Evolutionary conservation across 2,113 vertebrate species (phyloP), one percentile per base, ranked within the genome.

Genomic region (Passerina amoena): DNA sequence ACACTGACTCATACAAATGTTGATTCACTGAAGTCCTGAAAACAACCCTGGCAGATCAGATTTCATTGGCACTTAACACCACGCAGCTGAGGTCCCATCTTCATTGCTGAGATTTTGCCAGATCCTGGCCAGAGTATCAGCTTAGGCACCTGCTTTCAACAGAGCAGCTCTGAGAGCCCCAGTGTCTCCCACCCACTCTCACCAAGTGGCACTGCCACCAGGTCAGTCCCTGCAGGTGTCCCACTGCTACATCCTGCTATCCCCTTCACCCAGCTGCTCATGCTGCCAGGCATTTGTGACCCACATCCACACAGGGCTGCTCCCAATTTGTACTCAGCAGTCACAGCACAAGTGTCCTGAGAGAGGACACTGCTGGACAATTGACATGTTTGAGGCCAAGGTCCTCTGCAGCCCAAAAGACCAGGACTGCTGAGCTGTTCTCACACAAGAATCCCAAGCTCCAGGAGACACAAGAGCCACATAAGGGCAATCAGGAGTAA

Each of bases 211-310:
- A 66, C 25, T 51, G 20, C 40, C 50, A 88, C 45, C 25, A 70
- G n/a, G 18, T 12, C 14, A 35, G 13, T 68, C n/a, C 31, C 42
- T 42, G 7, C 12, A 65, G 20, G 30, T 28, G 38, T 73, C 35
- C 35, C 28, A 53, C 28, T 6, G 1, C 23, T 53, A 17, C 0
- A 4, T 22, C 33, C 17, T 5, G 27, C 51, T 59, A n/a, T 33
- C 18, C 13, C 16, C 44, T 50, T 78, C 54, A 64, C 44, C 14
- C 2, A 2, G 44, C 64, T 63, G 38, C 51, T 85, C 19, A 14
- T 0, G 0, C 65, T 60, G 44, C 16, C 53, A 35, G 56, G 35
- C 5, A 28, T 19, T 48, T 64, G 44, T 40, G 40, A 21, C 15
- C 5, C 31, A 57, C 20, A 85, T 45, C 11, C 14, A n/a, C 42